Conservation (phyloP, 2,888 invertebrate genomes). For the Zaprionus bogoriensis region DNA sequence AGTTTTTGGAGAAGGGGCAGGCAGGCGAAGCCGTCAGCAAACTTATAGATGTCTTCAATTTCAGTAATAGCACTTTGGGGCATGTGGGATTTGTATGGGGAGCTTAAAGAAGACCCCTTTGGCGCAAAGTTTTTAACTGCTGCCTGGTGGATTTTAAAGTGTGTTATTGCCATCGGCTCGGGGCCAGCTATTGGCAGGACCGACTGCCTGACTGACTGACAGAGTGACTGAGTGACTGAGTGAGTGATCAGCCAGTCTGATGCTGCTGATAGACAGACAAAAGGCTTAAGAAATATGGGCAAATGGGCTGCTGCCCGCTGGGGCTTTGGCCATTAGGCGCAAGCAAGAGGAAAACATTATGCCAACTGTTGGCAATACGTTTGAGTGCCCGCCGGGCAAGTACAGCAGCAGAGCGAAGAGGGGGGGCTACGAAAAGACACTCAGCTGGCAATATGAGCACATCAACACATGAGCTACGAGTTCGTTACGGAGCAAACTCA, state of each 20-base stretch:
- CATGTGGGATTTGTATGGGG: conserved; percentile 56
- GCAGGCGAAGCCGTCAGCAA: conserved; percentile 32
- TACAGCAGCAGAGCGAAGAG: background rate
- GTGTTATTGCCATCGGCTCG: conserved; percentile 39
- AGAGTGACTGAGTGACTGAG: conserved; percentile 19
- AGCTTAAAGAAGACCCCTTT: conserved; percentile 40
- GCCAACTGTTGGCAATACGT: conserved; percentile 58
- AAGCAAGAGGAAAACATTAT: conserved; percentile 48
- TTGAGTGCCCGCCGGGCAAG: conserved; percentile 46
- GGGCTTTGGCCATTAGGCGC: conserved; percentile 61
- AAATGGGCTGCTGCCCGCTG: conserved; percentile 51
- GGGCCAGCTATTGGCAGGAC: conserved; percentile 2
- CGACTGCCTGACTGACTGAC: background rate
- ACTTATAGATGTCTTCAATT: conserved; percentile 78
- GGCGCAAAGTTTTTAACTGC: conserved; percentile 70
- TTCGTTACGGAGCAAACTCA: conserved; percentile 16
- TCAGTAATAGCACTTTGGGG: conserved; percentile 75
- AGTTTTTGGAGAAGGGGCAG: background rate
- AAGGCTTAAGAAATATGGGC: conserved; percentile 64
- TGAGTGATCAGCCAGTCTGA: background rate
- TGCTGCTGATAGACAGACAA: conserved; percentile 4
- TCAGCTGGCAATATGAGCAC: conserved; percentile 15
- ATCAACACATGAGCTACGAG: conserved; percentile 29
- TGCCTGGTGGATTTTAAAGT: conserved; percentile 68
- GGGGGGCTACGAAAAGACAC: background rate